Conservation (phyloP, 2,888 invertebrate genomes). For the Eurytoma californica region DNA sequence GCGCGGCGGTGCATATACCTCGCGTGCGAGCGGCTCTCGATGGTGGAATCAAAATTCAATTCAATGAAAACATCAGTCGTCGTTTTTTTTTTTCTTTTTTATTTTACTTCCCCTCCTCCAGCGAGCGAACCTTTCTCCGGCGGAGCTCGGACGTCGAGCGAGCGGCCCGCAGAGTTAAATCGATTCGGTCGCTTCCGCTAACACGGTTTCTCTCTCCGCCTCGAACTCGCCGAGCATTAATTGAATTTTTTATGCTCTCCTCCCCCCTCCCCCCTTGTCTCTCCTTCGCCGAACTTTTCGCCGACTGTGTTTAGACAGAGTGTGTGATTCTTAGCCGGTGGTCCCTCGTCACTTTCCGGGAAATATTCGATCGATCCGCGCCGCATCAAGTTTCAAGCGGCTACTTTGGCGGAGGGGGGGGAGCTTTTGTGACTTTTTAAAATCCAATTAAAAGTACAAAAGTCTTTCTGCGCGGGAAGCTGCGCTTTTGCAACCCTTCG, state of each 20-base stretch:
- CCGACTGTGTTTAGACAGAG: too few species aligned
- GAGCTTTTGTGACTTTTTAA: conserved; percentile 9
- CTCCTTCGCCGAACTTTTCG: neutral
- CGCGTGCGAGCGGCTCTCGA: neutral
- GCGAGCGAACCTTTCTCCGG: too few species aligned
- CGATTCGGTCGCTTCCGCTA: neutral
- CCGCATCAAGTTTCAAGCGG: neutral
- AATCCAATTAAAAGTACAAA: conserved; percentile 32
- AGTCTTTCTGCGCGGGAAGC: neutral
- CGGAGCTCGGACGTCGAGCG: neutral
- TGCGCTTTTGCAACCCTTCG: neutral
- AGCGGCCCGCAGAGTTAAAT: conserved; percentile 11
- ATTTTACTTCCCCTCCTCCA: neutral
- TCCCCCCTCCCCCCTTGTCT: neutral
- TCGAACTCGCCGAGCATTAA: conserved; percentile 3
- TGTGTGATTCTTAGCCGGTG: too few species aligned
- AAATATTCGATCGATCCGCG: too few species aligned
- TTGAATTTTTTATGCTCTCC: conserved; percentile 12
- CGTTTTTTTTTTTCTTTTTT: conserved; percentile 6
- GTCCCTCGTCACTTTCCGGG: too few species aligned
- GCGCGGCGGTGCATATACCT: neutral
- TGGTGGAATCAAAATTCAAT: conserved; percentile 16
- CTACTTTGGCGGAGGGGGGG: neutral
- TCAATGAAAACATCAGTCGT: conserved; percentile 21
- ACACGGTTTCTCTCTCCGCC: neutral